Conservation (phyloP, 2,113 vertebrate species). For the Lepisosteus oculatus region DNA sequence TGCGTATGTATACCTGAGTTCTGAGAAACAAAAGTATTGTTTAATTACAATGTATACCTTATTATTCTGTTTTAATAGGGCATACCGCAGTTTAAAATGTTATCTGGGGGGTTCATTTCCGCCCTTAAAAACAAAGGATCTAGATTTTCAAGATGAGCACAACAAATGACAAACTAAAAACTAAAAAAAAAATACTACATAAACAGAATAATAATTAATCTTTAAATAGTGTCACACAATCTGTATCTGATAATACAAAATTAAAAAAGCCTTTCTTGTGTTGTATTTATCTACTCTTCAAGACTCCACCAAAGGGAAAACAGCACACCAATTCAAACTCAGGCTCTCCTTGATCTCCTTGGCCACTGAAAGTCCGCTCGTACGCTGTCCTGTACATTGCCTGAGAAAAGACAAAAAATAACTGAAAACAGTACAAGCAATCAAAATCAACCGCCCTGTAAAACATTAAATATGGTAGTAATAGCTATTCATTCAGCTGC, state of each 20-base stretch:
- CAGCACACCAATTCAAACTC: slow-evolving; percentile 62
- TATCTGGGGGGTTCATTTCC: slow-evolving; percentile 49
- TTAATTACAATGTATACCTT: slow-evolving; percentile 39
- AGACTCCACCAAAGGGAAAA: slow-evolving; percentile 49
- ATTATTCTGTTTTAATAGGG: slow-evolving; percentile 45
- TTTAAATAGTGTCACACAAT: slow-evolving; percentile 83
- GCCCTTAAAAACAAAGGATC: slow-evolving; percentile 52
- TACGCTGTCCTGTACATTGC: slow-evolving; percentile 62
- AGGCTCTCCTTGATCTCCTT: slow-evolving; percentile 54
- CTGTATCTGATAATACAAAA: slow-evolving; percentile 80
- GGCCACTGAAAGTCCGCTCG: slow-evolving; percentile 62
- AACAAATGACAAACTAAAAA: slow-evolving; percentile 61
- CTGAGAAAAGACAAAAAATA: slow-evolving; percentile 45
- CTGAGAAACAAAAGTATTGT: slow-evolving; percentile 56
- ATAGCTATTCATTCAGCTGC: too few relatives aligned
- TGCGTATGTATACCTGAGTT: slow-evolving; percentile 73
- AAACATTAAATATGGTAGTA: too few relatives aligned
- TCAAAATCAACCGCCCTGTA: too few relatives aligned
- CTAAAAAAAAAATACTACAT: slow-evolving; percentile 58
- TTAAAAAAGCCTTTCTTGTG: slow-evolving; percentile 59
- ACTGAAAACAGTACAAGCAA: not conserved
- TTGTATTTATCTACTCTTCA: slow-evolving; percentile 41
- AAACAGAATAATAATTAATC: slow-evolving; percentile 73
- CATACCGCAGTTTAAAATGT: slow-evolving; percentile 48
- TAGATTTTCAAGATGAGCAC: slow-evolving; percentile 60